Percentiles rank a stretch among this genome's conserved stretches.
Evolutionary conservation across 2,888 invertebrate species (phyloP).

Genomic region (Eristalis pertinax): DNA sequence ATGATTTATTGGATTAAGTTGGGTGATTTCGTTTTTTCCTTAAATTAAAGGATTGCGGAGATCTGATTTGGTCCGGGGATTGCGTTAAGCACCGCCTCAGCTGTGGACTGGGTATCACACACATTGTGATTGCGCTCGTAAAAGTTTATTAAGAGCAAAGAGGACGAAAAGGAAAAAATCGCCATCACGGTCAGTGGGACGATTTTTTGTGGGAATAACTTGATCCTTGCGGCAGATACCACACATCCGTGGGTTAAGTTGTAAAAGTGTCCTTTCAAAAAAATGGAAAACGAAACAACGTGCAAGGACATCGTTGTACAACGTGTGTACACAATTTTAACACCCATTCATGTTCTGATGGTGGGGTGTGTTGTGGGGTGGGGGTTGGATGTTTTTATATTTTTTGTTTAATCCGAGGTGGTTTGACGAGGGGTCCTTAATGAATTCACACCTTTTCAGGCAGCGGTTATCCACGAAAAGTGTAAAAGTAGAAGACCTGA

Average conservation of each 20-base stretch:
- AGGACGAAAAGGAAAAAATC: background rate
- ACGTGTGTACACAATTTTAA: background rate
- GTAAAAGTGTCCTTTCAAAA: background rate
- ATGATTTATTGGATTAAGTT: constrained; percentile 1
- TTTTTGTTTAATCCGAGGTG: background rate
- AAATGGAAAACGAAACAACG: too few relatives aligned
- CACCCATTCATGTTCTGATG: background rate
- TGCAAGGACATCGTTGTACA: background rate
- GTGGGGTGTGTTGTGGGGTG: background rate
- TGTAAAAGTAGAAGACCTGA: background rate
- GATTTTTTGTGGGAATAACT: background rate
- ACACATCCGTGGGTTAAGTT: background rate
- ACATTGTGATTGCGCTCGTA: background rate
- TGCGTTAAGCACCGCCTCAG: background rate
- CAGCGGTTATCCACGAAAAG: background rate
- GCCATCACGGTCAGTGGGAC: background rate
- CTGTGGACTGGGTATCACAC: background rate
- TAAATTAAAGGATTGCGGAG: background rate
- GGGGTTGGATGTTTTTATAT: background rate
- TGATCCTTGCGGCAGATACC: constrained; percentile 1
- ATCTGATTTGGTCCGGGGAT: background rate
- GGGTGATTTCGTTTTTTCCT: background rate
- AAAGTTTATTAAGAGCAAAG: background rate
- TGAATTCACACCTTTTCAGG: background rate
- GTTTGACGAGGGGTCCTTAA: background rate